phyloP scores from a whole-genome alignment of 2,113 vertebrate species.

The Eleginops maclovinus region DNA sequence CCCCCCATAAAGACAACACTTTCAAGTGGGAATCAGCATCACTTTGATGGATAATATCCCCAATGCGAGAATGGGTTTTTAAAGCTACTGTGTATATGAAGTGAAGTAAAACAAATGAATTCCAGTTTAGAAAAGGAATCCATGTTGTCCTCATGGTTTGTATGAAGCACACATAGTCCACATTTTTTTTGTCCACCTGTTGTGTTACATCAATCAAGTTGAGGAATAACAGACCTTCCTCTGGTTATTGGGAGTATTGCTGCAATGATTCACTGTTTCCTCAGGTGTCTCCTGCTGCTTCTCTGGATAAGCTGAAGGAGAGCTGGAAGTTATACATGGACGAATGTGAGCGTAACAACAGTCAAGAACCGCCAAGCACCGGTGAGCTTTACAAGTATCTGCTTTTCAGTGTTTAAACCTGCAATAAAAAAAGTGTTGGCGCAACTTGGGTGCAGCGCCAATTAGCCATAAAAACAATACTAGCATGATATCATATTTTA shows the following conservation, averaged over 20 bases:
- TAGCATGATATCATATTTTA: background rate
- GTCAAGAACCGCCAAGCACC: conserved; percentile 59
- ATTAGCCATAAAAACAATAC: background rate
- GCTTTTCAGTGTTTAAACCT: background rate
- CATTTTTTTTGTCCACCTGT: conserved; percentile 10
- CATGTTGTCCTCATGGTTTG: conserved; percentile 7
- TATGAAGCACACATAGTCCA: background rate
- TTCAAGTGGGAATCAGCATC: background rate
- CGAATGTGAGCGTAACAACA: conserved; percentile 81
- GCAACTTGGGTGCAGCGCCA: too few relatives aligned
- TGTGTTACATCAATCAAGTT: background rate
- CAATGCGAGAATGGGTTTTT: conserved; percentile 24
- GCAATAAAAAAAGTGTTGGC: background rate
- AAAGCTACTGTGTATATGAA: conserved; percentile 33
- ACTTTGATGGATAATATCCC: conserved; percentile 17
- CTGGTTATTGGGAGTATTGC: background rate
- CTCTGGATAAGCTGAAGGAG: conserved; percentile 76
- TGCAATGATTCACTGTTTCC: background rate
- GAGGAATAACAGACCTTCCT: background rate
- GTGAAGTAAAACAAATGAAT: conserved; percentile 42
- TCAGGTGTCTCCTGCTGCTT: conserved; percentile 75
- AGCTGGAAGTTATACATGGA: conserved; percentile 79
- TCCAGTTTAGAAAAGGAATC: background rate
- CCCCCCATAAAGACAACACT: conserved; percentile 21
- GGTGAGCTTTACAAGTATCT: conserved; percentile 66